These are phyloP conservation scores for Sylvia borin DNA, from an alignment of 2,797 vertebrate genomes.

Conservation along the genomic window DNA sequence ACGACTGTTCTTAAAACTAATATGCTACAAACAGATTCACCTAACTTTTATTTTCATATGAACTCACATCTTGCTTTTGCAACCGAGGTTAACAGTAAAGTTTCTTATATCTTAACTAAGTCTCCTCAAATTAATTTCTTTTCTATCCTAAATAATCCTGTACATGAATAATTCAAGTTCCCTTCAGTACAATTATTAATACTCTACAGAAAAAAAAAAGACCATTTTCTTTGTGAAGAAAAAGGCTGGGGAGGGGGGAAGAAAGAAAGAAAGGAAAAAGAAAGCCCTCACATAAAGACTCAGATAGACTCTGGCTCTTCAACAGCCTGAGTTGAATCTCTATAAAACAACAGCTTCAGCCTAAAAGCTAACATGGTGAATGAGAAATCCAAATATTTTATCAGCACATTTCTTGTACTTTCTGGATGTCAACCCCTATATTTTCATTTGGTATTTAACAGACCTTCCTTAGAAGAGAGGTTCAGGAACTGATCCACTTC, in stretches of 20 bases:
- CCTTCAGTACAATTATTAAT: background rate
- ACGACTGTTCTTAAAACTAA: background rate
- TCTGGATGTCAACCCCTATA: background rate
- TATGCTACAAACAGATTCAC: background rate
- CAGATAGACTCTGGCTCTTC: background rate
- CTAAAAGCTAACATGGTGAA: background rate
- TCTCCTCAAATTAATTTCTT: background rate
- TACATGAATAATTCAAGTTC: background rate
- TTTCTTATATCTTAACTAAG: background rate
- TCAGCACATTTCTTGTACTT: background rate
- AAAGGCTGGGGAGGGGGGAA: fast-evolving
- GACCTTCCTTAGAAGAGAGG: constrained; percentile 93
- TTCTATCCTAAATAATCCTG: background rate
- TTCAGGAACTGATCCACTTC: constrained; percentile 99
- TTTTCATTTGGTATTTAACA: constrained; percentile 1
- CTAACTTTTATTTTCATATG: background rate
- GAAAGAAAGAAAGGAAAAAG: too few relatives aligned
- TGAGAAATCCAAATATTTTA: constrained; percentile 24
- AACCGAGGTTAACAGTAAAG: background rate
- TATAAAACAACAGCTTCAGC: constrained; percentile 7
- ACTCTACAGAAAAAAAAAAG: background rate
- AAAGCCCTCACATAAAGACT: background rate
- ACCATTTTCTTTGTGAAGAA: background rate
- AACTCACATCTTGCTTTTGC: background rate
- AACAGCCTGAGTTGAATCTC: background rate